These are phyloP conservation scores for Eilema depressum DNA, from an alignment of 2,888 invertebrate genomes.

Conservation along the genomic window DNA sequence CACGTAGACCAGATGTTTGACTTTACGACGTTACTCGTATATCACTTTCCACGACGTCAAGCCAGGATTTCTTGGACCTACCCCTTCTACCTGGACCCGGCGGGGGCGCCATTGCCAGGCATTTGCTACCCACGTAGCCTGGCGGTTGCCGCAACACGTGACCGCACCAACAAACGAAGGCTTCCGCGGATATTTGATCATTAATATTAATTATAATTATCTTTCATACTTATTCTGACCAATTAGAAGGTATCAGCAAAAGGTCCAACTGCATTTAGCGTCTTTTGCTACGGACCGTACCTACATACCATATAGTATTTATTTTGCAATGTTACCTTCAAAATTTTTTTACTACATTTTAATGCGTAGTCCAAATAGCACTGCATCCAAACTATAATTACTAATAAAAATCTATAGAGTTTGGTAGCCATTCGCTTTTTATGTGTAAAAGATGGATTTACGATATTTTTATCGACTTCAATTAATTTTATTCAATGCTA, in stretches of 20 bases:
- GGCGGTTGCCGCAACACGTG: too few species aligned
- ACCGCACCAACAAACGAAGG: too few species aligned
- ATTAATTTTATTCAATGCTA: constrained; percentile 44
- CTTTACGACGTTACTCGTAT: too few species aligned
- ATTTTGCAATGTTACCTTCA: neutral
- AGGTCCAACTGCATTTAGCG: neutral
- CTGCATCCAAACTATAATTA: neutral
- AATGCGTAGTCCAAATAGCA: neutral
- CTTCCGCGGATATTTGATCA: too few species aligned
- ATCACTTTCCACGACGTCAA: too few species aligned
- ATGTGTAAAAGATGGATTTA: constrained; percentile 33
- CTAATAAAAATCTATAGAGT: constrained; percentile 12
- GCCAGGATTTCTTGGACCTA: too few species aligned
- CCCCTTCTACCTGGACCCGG: too few species aligned
- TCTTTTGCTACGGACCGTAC: neutral
- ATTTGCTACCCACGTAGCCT: too few species aligned
- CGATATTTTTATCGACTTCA: constrained; percentile 42
- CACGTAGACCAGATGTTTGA: too few species aligned
- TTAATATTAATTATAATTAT: too few species aligned
- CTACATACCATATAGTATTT: neutral
- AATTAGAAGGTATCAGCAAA: neutral
- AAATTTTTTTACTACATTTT: neutral
- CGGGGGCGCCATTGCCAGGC: too few species aligned
- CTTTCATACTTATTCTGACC: too few species aligned
- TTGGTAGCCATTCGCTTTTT: constrained; percentile 26